Evolutionary conservation across 2,797 vertebrate genomes (phyloP).

Genomic region (Periparus ater): DNA sequence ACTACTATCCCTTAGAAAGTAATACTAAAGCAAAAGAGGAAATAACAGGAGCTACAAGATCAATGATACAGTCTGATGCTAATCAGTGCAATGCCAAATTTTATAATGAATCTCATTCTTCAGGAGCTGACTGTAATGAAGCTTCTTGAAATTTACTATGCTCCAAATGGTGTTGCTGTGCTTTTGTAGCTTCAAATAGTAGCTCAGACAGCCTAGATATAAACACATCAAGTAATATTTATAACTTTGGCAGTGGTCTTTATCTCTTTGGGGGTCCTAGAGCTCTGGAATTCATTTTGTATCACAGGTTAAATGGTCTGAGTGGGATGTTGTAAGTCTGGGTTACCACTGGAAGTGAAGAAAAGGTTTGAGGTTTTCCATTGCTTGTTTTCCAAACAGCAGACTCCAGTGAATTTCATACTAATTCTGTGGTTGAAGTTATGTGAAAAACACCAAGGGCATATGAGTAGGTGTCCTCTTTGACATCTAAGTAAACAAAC

Average conservation of each 20-base stretch:
- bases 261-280: background rate
- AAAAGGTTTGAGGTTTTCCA: constrained; percentile 17
- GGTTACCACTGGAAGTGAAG: background rate
- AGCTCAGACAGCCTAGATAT: background rate
- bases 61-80: background rate
- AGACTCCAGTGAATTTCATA: background rate
- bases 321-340: background rate
- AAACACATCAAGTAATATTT: constrained; percentile 14
- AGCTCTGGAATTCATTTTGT: constrained; percentile 32
- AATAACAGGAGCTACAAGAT: background rate
- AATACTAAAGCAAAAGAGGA: background rate
- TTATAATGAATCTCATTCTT: background rate
- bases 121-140: background rate
- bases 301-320: background rate
- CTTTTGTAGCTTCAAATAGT: background rate
- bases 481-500: constrained; percentile 50
- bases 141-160: background rate
- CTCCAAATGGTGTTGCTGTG: background rate
- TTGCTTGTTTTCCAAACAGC: background rate
- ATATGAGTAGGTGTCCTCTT: constrained; percentile 39
- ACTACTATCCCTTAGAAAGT: background rate
- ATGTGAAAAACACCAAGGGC: background rate
- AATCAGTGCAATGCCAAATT: background rate
- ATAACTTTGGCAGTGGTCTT: constrained; percentile 1
- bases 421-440: background rate